These are phyloP conservation scores for Sylvicola cinctus DNA, from an alignment of 2,888 invertebrate species.

Conservation along the genomic window DNA sequence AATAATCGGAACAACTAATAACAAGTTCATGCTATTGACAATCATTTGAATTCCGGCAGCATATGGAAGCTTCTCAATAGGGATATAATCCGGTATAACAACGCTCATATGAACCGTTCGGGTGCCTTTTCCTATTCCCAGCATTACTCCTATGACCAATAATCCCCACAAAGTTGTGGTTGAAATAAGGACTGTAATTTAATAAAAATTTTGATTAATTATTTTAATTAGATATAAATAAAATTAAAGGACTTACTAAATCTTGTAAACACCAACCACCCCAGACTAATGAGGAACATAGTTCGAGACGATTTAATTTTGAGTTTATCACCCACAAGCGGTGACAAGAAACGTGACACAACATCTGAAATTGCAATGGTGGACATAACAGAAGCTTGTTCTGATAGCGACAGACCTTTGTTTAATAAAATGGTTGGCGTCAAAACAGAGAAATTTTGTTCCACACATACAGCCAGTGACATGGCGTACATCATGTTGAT, in stretches of 20 bases:
- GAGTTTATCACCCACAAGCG: conserved; percentile 43
- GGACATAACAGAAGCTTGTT: conserved; percentile 5
- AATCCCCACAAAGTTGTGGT: conserved; percentile 18
- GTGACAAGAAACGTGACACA: conserved; percentile 37
- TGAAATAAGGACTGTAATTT: too few relatives aligned
- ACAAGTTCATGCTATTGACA: conserved; percentile 38
- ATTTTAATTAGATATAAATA: conserved; percentile 1
- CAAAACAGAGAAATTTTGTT: neutral
- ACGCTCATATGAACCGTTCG: conserved; percentile 47
- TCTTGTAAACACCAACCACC: conserved; percentile 36
- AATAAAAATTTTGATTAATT: conserved; percentile 20
- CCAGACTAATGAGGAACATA: conserved; percentile 40
- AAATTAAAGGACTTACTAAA: conserved; percentile 31
- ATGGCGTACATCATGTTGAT: neutral
- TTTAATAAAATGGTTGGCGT: neutral
- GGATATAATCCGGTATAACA: conserved; percentile 45
- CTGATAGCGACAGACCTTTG: neutral
- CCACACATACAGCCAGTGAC: neutral
- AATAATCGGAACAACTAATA: conserved; percentile 37
- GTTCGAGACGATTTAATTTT: conserved; percentile 35
- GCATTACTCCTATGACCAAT: conserved; percentile 30
- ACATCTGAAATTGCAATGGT: conserved; percentile 25
- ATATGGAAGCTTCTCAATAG: conserved; percentile 40
- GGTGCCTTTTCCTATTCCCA: conserved; percentile 47
- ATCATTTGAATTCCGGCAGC: conserved; percentile 52